A percentile compares a stretch with the other conserved stretches of the same genome.
Conservation (phyloP, 2,888 invertebrate species). For the Blastobasis lacticolella region DNA sequence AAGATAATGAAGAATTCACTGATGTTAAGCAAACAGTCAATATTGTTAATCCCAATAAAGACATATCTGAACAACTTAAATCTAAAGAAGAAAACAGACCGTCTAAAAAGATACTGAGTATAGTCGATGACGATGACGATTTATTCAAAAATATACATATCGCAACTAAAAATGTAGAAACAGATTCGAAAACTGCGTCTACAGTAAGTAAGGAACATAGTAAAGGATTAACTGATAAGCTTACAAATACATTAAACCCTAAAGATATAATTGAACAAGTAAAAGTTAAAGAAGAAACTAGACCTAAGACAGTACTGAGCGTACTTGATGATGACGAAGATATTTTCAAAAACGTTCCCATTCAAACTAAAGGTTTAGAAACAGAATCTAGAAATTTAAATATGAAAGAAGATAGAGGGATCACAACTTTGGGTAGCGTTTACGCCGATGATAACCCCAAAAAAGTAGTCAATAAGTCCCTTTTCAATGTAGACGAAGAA, state of each 20-base stretch:
- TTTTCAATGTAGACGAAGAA: not conserved
- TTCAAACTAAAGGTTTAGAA: too few relatives aligned
- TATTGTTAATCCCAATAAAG: slow-evolving; percentile 7
- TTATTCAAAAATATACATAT: slow-evolving; percentile 17
- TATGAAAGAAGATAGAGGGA: not conserved
- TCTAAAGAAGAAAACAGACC: not conserved
- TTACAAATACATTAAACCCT: not conserved
- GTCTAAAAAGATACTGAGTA: slow-evolving; percentile 1
- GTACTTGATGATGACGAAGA: slow-evolving; percentile 3
- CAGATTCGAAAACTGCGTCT: not conserved
- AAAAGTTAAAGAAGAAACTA: slow-evolving; percentile 5
- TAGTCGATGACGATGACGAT: not conserved
- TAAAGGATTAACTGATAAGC: not conserved
- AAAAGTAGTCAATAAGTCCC: too few relatives aligned
- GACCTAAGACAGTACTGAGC: not conserved
- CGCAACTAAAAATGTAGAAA: slow-evolving; percentile 7
- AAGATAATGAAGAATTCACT: slow-evolving; percentile 59
- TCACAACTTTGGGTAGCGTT: not conserved
- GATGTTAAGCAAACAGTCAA: not conserved
- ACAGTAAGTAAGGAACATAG: not conserved
- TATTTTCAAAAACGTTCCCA: not conserved
- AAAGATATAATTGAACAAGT: slow-evolving; percentile 12
- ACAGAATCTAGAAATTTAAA: not conserved
- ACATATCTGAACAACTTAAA: slow-evolving; percentile 8
- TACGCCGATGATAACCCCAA: not conserved